A percentile compares a stretch with the other conserved stretches of the same genome.
phyloP scores from a whole-genome alignment of 1,140 invertebrate genomes.

The Oreohelix idahoensis region DNA sequence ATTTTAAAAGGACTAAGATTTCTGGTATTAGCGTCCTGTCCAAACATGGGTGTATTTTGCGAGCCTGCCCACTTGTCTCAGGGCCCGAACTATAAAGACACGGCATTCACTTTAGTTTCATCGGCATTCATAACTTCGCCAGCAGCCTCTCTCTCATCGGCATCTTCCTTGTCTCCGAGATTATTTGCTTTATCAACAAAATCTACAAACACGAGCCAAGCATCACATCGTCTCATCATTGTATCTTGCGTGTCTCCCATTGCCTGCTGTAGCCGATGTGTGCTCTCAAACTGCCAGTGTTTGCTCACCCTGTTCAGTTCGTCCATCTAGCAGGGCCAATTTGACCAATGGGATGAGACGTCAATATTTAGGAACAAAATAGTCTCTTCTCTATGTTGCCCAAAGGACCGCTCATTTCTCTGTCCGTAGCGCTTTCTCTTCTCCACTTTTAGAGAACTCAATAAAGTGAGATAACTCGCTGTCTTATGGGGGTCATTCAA shows the following conservation, averaged over 20 bases:
- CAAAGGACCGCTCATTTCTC: neutral
- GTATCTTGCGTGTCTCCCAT: neutral
- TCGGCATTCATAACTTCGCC: neutral
- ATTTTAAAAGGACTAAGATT: too few species aligned
- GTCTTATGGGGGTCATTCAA: slow-evolving; percentile 40
- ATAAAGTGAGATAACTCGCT: slow-evolving; percentile 27
- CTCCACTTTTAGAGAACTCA: neutral
- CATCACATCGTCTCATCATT: neutral
- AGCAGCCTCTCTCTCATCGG: neutral
- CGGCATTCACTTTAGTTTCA: too few species aligned
- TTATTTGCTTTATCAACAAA: neutral
- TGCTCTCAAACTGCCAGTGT: neutral
- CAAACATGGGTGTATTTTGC: too few species aligned
- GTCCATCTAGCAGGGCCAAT: slow-evolving; percentile 11
- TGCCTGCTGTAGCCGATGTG: neutral
- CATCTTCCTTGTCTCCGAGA: neutral
- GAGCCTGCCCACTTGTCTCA: too few species aligned
- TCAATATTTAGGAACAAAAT: slow-evolving; percentile 44
- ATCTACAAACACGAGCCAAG: neutral
- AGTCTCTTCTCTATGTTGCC: neutral
- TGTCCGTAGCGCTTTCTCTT: neutral
- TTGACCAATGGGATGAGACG: slow-evolving; percentile 23
- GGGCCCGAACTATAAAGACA: too few species aligned
- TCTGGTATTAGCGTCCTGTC: too few species aligned
- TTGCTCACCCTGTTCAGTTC: slow-evolving; percentile 11